Conservation (phyloP, 2,797 vertebrate species). For the Muscicapa comitata region DNA sequence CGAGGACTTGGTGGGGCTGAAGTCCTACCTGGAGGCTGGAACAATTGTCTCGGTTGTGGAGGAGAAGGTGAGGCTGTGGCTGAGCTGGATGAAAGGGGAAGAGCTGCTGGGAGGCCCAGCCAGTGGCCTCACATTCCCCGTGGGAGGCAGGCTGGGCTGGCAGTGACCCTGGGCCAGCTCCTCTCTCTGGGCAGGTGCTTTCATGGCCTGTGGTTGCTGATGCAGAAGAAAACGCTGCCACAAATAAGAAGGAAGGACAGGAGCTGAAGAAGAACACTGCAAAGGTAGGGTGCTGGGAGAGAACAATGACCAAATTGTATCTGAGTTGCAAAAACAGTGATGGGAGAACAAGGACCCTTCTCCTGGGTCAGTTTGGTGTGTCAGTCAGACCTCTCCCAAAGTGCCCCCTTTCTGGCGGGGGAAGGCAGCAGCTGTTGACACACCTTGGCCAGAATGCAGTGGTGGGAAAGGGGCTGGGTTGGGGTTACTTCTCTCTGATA, state of each 20-base stretch:
- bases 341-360: neutral
- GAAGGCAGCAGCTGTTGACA: neutral
- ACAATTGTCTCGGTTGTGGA: constrained; percentile 75
- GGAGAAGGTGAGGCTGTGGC: constrained; percentile 78
- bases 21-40: constrained; percentile 79
- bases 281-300: neutral
- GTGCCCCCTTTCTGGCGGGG: neutral
- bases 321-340: neutral
- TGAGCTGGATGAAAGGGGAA: neutral
- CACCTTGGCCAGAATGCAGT: neutral
- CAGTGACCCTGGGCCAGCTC: neutral
- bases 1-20: constrained; percentile 75
- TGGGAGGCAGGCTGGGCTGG: neutral
- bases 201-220: constrained; percentile 73
- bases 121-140: neutral
- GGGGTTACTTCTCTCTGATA: neutral
- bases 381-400: neutral
- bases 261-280: neutral
- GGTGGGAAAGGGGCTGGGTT: neutral
- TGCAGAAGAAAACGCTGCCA: neutral
- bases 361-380: neutral
- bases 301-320: neutral
- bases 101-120: neutral
- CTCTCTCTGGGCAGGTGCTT: constrained; percentile 66
- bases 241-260: constrained; percentile 13